These are phyloP conservation scores for Apamea anceps DNA, from an alignment of 2,888 invertebrate genomes.

Conservation along the genomic window DNA sequence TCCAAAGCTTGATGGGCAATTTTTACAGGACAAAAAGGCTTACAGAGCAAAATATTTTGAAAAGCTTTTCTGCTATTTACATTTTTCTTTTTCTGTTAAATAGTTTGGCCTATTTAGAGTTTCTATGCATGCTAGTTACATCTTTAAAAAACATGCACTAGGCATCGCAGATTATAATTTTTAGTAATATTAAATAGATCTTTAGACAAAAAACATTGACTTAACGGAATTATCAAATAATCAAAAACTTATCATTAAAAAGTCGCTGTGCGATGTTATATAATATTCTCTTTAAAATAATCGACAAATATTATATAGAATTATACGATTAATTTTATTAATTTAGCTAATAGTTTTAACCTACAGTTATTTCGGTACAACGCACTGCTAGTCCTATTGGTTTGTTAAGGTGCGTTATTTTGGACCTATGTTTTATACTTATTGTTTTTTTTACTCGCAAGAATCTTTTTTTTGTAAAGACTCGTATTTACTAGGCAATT, in stretches of 20 bases:
- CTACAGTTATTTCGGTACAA: constrained; percentile 65
- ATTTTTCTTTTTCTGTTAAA: neutral
- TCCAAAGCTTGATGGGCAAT: no score
- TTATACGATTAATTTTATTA: constrained; percentile 54
- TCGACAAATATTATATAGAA: constrained; percentile 35
- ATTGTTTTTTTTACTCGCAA: constrained; percentile 25
- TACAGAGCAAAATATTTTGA: neutral
- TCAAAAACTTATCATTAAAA: constrained; percentile 44
- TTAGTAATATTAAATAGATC: constrained; percentile 13
- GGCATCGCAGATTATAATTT: neutral
- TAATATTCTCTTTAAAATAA: constrained; percentile 47
- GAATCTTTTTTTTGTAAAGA: constrained; percentile 14
- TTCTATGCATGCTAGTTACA: neutral
- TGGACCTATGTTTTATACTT: constrained; percentile 53
- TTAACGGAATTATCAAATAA: constrained; percentile 42
- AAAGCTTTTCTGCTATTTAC: neutral
- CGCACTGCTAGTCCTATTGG: constrained; percentile 71
- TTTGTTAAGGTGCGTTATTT: constrained; percentile 60
- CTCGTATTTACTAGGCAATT: constrained; percentile 9
- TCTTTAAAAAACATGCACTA: neutral
- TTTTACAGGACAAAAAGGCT: no score
- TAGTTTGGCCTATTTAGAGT: neutral
- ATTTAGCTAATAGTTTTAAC: constrained; percentile 56
- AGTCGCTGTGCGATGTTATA: constrained; percentile 55
- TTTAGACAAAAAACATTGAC: constrained; percentile 38